Base-by-base conservation (phyloP, 2,113 vertebrate genomes). In the Desmodus rotundus region DNA sequence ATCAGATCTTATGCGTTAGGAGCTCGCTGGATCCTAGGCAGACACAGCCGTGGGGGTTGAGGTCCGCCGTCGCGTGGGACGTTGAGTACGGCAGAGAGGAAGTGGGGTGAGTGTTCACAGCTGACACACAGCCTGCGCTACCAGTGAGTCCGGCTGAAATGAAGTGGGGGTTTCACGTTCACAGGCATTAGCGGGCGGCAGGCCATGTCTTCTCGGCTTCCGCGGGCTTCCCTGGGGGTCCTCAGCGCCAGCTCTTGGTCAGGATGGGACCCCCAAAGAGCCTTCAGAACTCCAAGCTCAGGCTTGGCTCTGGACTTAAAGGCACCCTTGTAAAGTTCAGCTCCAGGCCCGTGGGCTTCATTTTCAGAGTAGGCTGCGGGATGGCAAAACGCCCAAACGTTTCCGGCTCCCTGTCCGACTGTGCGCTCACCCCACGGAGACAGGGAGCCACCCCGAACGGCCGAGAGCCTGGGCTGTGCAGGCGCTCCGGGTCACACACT, bases 1-100 rank as follows among this genome's bases (percentile, higher is more conserved):
- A 52, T 91, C 45, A 72, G 15, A 28, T 31, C 38, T 76, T 22
- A 19, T 43, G 84, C n/a, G 41, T 88, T 58, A 15, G 0, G 50
- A 97, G 89, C 50, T 95, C 68, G 24, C 63, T 15, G 70, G n/a
- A 33, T 47, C 61, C 84, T 78, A 22, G 7, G 58, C 94, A 88
- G 85, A 85, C 85, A 52, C 8, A 17, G 87, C 56, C 1, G 31
- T 89, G 47, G 41, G n/a, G 86, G 38, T 84, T 87, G 45, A 76
- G 85, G 88, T 56, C 54, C 36, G 33, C 17, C 26, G 63, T 0
- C 4, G 28, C 2, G 14, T 2, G 17, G 56, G 41, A 36, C 83
- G 58, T 28, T 61, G 58, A 26, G 1, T 3, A 3, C 9, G 24
- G 26, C n/a, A 28, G 50, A 28, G 54, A 70, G 76, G 73, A 41